Conservation (phyloP, 2,888 invertebrate species). For the Eurytoma adleriae region DNA sequence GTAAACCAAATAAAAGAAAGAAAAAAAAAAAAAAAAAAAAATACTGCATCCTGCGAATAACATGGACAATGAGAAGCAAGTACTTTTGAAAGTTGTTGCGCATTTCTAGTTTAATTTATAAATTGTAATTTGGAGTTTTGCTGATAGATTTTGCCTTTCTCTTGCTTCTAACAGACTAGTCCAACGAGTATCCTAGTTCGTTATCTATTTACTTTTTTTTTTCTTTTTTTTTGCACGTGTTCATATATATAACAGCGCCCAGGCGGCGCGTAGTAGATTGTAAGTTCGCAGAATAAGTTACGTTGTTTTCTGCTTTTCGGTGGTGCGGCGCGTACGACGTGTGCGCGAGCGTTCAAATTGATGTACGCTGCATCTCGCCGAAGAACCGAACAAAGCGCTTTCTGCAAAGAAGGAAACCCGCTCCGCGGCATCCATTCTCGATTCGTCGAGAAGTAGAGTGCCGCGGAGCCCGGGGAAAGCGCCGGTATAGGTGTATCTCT, state of each 20-base stretch:
- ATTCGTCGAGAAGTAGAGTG: constrained; percentile 48
- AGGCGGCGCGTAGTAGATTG: constrained; percentile 51
- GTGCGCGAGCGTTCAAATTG: constrained; percentile 30
- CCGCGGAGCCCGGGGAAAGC: neutral
- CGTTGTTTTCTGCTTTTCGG: constrained; percentile 50
- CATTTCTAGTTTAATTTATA: constrained; percentile 36
- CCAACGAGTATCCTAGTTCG: constrained; percentile 56
- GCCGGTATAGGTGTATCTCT: constrained; percentile 45
- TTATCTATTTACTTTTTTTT: constrained; percentile 49
- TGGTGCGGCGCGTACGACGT: constrained; percentile 31
- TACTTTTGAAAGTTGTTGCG: constrained; percentile 42
- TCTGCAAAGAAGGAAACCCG: constrained; percentile 1
- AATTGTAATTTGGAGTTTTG: constrained; percentile 49
- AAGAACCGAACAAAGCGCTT: constrained; percentile 45
- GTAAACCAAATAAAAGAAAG: constrained; percentile 59
- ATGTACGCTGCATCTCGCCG: constrained; percentile 40
- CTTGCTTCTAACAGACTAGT: constrained; percentile 58
- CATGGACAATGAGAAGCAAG: constrained; percentile 45
- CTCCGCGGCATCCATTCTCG: constrained; percentile 47
- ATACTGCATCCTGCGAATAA: constrained; percentile 4
- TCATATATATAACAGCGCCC: constrained; percentile 54
- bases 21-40: neutral
- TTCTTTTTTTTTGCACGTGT: constrained; percentile 55
- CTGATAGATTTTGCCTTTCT: constrained; percentile 46
- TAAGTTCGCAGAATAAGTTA: constrained; percentile 52